A percentile compares a stretch with the other conserved stretches of the same genome.
Evolutionary conservation across 1,140 invertebrate species (phyloP).

Genomic region (Tetramorium parvispinum): DNA sequence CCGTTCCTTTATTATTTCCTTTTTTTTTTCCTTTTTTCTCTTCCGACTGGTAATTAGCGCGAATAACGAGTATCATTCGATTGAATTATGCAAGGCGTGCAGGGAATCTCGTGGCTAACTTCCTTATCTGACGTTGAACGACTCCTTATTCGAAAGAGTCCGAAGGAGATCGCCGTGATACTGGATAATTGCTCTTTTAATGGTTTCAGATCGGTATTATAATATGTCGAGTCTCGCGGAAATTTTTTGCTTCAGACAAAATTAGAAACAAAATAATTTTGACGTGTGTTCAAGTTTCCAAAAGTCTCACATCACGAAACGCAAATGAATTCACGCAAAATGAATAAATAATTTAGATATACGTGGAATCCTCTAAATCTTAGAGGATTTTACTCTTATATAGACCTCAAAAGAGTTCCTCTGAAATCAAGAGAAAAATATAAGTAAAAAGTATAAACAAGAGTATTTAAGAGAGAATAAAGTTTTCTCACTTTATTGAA

Average conservation of each 20-base stretch:
- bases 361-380: no score
- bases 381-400: no score
- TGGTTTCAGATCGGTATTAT: background rate
- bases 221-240: background rate
- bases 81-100: slow-evolving; percentile 50
- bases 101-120: background rate
- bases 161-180: background rate
- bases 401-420: no score
- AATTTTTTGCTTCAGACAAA: background rate
- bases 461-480: no score
- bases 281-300: background rate
- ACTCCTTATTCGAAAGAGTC: background rate
- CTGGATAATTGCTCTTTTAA: background rate
- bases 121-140: background rate
- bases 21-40: background rate
- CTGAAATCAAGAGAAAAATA: no score
- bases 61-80: slow-evolving; percentile 27
- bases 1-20: background rate
- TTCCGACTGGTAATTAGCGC: slow-evolving; percentile 38
- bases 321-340: no score
- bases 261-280: background rate
- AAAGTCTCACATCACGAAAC: background rate
- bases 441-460: no score
- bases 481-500: no score
- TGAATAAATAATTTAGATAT: no score